Base-by-base conservation (phyloP, 2,888 invertebrate genomes). In the Willowsia nigromaculata region DNA sequence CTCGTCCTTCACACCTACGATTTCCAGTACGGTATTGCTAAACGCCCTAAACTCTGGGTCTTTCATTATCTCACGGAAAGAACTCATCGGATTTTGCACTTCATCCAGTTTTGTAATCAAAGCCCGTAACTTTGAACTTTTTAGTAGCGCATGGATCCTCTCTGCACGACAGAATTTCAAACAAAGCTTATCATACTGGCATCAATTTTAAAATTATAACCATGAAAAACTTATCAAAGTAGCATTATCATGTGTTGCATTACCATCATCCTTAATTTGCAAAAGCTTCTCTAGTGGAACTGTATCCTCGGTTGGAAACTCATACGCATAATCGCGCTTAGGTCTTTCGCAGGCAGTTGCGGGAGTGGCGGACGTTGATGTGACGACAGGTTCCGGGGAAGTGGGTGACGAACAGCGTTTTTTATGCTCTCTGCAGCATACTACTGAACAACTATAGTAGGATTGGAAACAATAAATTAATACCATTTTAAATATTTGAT, bases 291-390 rank as follows among this genome's bases (percentile, higher is more conserved):
- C 76, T 9, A 78, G n/a, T n/a, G 89, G 84, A 9, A 91, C 83
- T 15, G 89, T 90, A 18, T 91, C 91, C 33, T 87, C 85, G 2
- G 91, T 82, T 22, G 91, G 90, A 56, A 68, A 90, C 11, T 47
- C 50, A 47, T 76, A 85, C 37, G 22, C 27, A 13, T 71, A 78
- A n/a, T 40, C 11, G 0, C 50, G 47, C n/a, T 56, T 68, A 5
- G 15, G 18, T 37, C 1, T 33, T n/a, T 71, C 33, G 6, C 22
- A 37, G 0, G 15, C 25, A 22, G 25, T n/a, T 53, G 22, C 1
- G 30, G 30, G 50, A 25, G 18, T 18, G 5, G n/a, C 50, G 1
- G 50, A 6, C 2, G n/a, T 11, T 18, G 50, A 50, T 2, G 50
- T 18, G 18, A 22, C 25, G 5, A 9, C 1, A n/a, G 18, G n/a